These are phyloP conservation scores for Megamerina dolium DNA, from an alignment of 2,888 invertebrate species.

Conservation along the genomic window DNA sequence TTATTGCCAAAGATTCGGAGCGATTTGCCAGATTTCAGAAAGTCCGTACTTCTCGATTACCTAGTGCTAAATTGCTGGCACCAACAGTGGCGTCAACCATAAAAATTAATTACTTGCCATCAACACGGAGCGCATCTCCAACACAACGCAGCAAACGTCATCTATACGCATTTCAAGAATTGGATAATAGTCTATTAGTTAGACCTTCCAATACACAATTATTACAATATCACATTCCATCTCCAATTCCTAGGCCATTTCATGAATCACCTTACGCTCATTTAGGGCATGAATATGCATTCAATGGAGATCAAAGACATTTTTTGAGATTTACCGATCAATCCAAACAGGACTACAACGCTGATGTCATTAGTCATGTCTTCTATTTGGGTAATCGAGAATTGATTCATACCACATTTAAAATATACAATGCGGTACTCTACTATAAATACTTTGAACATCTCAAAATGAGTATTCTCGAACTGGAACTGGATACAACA, in stretches of 20 bases:
- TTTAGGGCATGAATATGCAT: background rate
- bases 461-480: constrained; percentile 65
- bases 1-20: constrained; percentile 33
- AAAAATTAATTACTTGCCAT: constrained; percentile 21
- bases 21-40: constrained; percentile 38
- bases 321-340: constrained; percentile 19
- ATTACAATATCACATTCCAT: constrained; percentile 15
- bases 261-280: constrained; percentile 7
- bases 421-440: constrained; percentile 70
- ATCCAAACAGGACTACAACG: constrained; percentile 36
- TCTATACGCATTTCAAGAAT: constrained; percentile 33
- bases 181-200: constrained; percentile 37
- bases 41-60: constrained; percentile 30
- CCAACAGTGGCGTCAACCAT: constrained; percentile 25
- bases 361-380: constrained; percentile 43
- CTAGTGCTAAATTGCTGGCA: constrained; percentile 38
- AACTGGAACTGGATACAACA: constrained; percentile 73
- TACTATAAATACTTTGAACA: constrained; percentile 70
- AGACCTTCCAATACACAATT: constrained; percentile 32
- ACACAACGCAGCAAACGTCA: constrained; percentile 31
- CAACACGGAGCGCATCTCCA: constrained; percentile 13
- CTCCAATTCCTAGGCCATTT: constrained; percentile 5
- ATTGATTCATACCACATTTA: constrained; percentile 57
- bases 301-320: constrained; percentile 23
- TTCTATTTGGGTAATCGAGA: constrained; percentile 50